Evolutionary conservation across 2,113 vertebrate genomes (phyloP).

Genomic region (Myotis yumanensis): DNA sequence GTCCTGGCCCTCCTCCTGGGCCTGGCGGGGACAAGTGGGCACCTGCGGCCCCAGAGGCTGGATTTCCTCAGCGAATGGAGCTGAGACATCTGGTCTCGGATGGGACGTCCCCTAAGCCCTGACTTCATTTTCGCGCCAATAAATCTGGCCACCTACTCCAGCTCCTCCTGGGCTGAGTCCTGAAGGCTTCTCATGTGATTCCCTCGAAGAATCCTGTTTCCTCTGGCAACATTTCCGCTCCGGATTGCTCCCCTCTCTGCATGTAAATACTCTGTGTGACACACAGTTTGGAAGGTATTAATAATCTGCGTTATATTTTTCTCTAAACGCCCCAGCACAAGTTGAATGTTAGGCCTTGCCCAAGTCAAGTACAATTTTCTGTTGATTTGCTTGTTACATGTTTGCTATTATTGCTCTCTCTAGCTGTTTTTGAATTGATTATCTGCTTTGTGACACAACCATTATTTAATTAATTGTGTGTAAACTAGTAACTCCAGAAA

Average conservation of each 20-base stretch:
- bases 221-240: not conserved
- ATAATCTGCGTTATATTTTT: not conserved
- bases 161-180: not conserved
- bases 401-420: not conserved
- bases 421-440: conserved; percentile 18
- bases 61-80: not conserved
- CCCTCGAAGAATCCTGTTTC: not conserved
- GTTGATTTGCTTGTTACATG: not conserved
- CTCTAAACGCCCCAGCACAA: not conserved
- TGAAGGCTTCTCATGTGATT: not conserved
- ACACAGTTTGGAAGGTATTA: not conserved
- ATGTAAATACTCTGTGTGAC: not conserved
- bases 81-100: not conserved
- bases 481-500: not conserved
- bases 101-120: not conserved
- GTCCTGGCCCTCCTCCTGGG: not conserved
- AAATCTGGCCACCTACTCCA: not conserved
- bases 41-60: not conserved
- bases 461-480: not conserved
- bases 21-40: not conserved
- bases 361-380: not conserved
- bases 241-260: not conserved
- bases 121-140: not conserved
- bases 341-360: not conserved
- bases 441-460: conserved; percentile 11